phyloP scores from a whole-genome alignment of 2,888 invertebrate species.

The Drosophila testacea region DNA sequence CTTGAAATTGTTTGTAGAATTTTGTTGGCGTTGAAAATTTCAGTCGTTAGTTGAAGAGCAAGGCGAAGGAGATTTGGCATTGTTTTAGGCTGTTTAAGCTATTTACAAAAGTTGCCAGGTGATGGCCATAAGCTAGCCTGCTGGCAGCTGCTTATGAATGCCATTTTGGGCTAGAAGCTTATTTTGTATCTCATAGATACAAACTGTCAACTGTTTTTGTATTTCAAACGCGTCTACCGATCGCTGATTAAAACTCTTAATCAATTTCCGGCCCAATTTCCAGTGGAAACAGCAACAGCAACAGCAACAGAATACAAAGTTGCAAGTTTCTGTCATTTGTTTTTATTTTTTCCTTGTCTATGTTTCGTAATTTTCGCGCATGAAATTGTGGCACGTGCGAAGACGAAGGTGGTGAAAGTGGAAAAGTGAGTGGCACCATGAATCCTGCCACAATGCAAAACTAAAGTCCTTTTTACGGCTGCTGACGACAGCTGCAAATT shows the following conservation, averaged over 20 bases:
- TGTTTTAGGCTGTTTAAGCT: conserved; percentile 31
- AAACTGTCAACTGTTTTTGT: conserved; percentile 54
- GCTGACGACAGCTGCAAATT: conserved; percentile 77
- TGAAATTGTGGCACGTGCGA: conserved; percentile 33
- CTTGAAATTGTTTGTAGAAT: conserved; percentile 40
- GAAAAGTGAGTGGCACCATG: neutral
- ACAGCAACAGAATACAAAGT: conserved; percentile 23
- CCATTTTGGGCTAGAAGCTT: conserved; percentile 9
- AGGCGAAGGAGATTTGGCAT: neutral
- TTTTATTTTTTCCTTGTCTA: conserved; percentile 17
- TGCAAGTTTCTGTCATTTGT: conserved; percentile 7
- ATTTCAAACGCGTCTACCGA: conserved; percentile 48
- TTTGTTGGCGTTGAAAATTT: conserved; percentile 36
- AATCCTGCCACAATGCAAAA: conserved; percentile 61
- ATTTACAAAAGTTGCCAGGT: conserved; percentile 46
- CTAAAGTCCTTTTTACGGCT: conserved; percentile 75
- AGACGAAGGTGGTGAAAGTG: neutral
- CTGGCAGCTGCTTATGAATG: conserved; percentile 13
- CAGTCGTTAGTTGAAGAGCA: conserved; percentile 14
- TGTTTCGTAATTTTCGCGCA: conserved; percentile 36
- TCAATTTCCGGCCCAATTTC: conserved; percentile 71
- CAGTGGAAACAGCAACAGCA: neutral
- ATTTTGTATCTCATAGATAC: conserved; percentile 9
- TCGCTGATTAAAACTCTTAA: conserved; percentile 70
- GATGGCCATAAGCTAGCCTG: conserved; percentile 25